phyloP scores from a whole-genome alignment of 2,888 invertebrate genomes.

The Tupiocoris notatus region DNA sequence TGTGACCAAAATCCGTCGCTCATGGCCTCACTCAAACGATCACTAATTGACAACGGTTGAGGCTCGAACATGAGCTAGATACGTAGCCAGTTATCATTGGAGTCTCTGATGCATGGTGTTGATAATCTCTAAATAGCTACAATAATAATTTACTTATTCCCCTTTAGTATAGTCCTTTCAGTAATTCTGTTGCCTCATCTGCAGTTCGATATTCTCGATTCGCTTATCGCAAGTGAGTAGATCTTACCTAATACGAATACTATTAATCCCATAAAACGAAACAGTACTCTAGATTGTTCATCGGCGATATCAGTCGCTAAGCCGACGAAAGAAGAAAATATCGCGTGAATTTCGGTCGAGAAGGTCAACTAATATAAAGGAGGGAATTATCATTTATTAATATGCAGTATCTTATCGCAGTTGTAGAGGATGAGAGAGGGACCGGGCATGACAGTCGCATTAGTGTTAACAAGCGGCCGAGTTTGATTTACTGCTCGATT shows the following conservation, averaged over 20 bases:
- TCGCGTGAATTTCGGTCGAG: neutral
- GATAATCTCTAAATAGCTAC: too few species aligned
- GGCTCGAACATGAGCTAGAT: too few species aligned
- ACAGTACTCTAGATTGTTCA: neutral
- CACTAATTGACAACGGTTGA: too few species aligned
- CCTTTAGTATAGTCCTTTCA: too few species aligned
- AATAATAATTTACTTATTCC: too few species aligned
- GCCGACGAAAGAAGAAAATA: neutral
- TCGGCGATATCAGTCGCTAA: neutral
- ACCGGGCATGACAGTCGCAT: neutral
- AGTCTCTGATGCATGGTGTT: too few species aligned
- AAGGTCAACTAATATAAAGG: neutral
- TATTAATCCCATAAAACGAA: neutral
- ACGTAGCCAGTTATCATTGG: too few species aligned
- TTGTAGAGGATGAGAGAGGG: neutral
- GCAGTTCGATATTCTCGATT: neutral
- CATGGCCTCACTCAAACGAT: too few species aligned
- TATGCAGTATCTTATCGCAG: constrained; percentile 10
- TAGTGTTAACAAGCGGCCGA: neutral
- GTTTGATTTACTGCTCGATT: too few species aligned
- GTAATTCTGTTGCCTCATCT: too few species aligned
- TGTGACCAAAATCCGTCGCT: too few species aligned
- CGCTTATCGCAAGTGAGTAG: neutral
- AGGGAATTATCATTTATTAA: constrained; percentile 7
- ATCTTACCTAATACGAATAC: neutral